Evolutionary conservation across 2,113 vertebrate species (phyloP), one percentile per base, ranked within the genome.

Genomic region (Callaeas wilsoni): DNA sequence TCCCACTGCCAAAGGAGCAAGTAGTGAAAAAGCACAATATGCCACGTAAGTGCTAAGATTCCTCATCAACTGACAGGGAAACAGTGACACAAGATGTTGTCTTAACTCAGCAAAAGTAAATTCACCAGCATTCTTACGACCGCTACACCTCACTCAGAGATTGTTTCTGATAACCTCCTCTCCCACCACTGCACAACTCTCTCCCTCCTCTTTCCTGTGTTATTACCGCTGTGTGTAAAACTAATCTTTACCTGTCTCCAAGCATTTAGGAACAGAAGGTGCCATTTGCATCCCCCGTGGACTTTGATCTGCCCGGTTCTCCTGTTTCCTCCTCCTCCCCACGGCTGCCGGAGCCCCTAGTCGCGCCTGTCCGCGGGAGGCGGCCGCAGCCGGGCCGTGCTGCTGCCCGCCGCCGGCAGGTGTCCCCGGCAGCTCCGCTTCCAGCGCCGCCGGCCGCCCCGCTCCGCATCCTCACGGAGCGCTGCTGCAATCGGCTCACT

Each of bases 41-140:
- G 47, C 63, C 87, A 93, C 6, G 0, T 59, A 83, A 96, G 59
- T 90, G 79, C 93, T 76, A 64, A 81, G 71, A 80, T 74, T 87
- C 64, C 76, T 80, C 92, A 80, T 62, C 12, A 1, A 37, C 67
- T 52, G 60, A 80, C 16, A 37, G 35, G 56, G 19, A 32, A 67
- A 82, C 69, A 90, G 73, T 35, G 47, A 78, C 39, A 30, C 37
- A 35, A 85, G 26, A 62, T 53, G 68, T 25, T 90, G 69, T 69
- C 64, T 92, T 69, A 86, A 80, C 27, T 83, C 50, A 33, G n/a
- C 39, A 77, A n/a, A 94, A 88, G 27, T 74, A 91, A 96, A 92
- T 53, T 62, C 29, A 65, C 52, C 68, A 49, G 55, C 63, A 29
- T 65, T 85, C 91, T 74, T 65, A 53, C 3, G 1, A 19, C 41